A percentile compares a stretch with the other conserved stretches of the same genome.
These are phyloP conservation scores for Protaetia brevitarsis DNA, from an alignment of 1,140 invertebrate genomes.

Conservation along the genomic window DNA sequence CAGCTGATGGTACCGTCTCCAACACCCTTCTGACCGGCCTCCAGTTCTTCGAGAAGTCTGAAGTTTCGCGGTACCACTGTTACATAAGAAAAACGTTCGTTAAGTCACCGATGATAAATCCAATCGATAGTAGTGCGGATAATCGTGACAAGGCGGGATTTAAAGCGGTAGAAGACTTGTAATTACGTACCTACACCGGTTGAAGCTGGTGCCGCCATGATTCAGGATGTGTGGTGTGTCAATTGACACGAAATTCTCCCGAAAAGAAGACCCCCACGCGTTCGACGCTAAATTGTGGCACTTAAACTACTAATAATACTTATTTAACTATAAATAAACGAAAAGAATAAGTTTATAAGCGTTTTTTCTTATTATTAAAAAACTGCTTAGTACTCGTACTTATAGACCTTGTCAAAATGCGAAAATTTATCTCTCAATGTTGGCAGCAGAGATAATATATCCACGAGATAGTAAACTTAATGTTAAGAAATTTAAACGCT, in stretches of 20 bases:
- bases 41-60: conserved; percentile 94
- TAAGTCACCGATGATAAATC: too few species aligned
- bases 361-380: conserved; percentile 1
- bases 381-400: background rate
- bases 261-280: background rate
- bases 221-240: conserved; percentile 26
- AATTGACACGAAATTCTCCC: conserved; percentile 15
- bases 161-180: background rate
- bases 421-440: background rate
- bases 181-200: conserved; percentile 47
- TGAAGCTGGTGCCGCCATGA: conserved; percentile 46
- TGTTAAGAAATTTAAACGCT: too few species aligned
- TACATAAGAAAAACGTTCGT: too few species aligned
- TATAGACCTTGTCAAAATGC: background rate
- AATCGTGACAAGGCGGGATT: background rate
- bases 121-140: background rate
- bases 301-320: background rate
- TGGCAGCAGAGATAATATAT: too few species aligned
- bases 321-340: conserved; percentile 3
- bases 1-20: conserved; percentile 99
- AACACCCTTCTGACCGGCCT: conserved; percentile 98
- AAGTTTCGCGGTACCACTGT: conserved; percentile 96
- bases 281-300: background rate
- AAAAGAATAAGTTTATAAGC: background rate
- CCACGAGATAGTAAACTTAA: too few species aligned